phyloP scores from a whole-genome alignment of 2,113 vertebrate genomes.

The Phodopus roborovskii region DNA sequence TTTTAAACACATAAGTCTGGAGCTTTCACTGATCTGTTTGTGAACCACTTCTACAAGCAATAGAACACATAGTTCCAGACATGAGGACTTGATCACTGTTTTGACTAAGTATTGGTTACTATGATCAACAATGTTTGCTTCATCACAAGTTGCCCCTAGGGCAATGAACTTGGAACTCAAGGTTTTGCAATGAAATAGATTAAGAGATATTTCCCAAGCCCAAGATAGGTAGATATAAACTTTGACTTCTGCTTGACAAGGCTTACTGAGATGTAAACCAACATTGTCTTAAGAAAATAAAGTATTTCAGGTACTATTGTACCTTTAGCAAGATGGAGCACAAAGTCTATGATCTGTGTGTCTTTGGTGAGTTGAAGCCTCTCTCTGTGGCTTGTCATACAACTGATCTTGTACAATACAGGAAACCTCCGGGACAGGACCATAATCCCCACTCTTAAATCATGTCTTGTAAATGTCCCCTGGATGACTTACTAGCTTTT shows the following conservation, averaged over 20 bases:
- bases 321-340: neutral
- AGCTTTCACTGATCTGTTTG: neutral
- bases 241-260: neutral
- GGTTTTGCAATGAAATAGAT: neutral
- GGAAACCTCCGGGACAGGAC: neutral
- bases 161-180: neutral
- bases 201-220: neutral
- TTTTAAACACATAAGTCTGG: neutral
- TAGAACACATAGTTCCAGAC: neutral
- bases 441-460: neutral
- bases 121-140: neutral
- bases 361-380: neutral
- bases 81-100: neutral
- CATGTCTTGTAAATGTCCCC: neutral
- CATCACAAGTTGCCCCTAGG: neutral
- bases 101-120: neutral
- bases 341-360: rapidly evolving
- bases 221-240: neutral
- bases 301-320: neutral
- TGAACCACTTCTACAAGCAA: neutral
- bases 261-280: neutral
- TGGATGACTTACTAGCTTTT: neutral
- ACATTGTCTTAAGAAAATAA: neutral
- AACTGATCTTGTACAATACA: neutral
- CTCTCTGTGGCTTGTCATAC: neutral